Conservation (phyloP, 1,140 invertebrate genomes). For the Ephestia elutella region DNA sequence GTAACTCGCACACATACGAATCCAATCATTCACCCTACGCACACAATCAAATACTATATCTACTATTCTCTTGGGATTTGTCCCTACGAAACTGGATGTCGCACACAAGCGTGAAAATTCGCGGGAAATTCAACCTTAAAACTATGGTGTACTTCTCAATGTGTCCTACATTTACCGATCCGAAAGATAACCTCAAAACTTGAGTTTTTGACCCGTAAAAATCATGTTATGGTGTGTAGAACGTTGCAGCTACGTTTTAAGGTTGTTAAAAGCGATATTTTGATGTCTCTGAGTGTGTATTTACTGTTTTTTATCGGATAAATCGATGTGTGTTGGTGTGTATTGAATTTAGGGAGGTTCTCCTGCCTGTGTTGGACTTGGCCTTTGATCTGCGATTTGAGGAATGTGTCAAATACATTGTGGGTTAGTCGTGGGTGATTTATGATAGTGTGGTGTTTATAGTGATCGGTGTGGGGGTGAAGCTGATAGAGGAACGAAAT, state of each 20-base stretch:
- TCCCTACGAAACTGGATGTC: slow-evolving; percentile 19
- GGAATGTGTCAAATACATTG: slow-evolving; percentile 29
- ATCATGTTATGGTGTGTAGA: slow-evolving; percentile 25
- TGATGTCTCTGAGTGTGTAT: neutral
- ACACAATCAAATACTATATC: slow-evolving; percentile 18
- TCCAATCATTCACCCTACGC: slow-evolving; percentile 18
- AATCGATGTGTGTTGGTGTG: neutral
- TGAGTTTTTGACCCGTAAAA: slow-evolving; percentile 37
- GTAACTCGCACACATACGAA: slow-evolving; percentile 18
- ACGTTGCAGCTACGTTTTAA: slow-evolving; percentile 12
- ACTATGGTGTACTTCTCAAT: slow-evolving; percentile 37
- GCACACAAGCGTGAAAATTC: slow-evolving; percentile 35
- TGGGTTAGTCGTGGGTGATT: slow-evolving; percentile 24
- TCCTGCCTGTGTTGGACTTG: neutral
- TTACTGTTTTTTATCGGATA: neutral
- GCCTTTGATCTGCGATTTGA: neutral
- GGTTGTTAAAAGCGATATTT: slow-evolving; percentile 9
- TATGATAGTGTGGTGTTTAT: slow-evolving; percentile 36
- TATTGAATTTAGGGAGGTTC: slow-evolving; percentile 5
- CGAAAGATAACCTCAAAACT: slow-evolving; percentile 66
- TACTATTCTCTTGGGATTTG: slow-evolving; percentile 15
- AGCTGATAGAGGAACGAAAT: slow-evolving; percentile 29
- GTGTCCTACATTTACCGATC: slow-evolving; percentile 63
- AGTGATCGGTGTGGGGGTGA: slow-evolving; percentile 20
- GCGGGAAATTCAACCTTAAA: slow-evolving; percentile 52